phyloP scores from a whole-genome alignment of 1,140 invertebrate species.

The Cyclargus thomasi region DNA sequence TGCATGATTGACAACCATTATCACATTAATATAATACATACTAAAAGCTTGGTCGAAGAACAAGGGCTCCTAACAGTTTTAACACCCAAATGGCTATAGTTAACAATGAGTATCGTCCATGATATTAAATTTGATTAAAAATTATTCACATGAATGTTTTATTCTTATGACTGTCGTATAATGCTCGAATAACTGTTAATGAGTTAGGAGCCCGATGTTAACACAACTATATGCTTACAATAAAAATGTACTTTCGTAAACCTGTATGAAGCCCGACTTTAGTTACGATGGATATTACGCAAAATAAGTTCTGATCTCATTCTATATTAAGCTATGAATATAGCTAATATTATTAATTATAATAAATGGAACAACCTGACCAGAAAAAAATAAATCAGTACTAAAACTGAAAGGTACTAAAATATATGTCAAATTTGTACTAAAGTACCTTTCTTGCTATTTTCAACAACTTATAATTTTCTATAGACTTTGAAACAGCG shows the following conservation, averaged over 20 bases:
- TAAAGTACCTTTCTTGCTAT: no score
- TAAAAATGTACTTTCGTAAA: slow-evolving; percentile 24
- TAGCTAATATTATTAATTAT: slow-evolving; percentile 5
- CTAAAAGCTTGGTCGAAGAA: slow-evolving; percentile 54
- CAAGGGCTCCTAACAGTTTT: slow-evolving; percentile 41
- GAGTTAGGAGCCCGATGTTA: slow-evolving; percentile 32
- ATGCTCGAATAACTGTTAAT: not conserved
- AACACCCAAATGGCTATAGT: no score
- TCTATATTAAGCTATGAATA: slow-evolving; percentile 10
- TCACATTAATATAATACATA: slow-evolving; percentile 71
- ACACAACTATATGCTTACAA: slow-evolving; percentile 29
- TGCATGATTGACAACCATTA: slow-evolving; percentile 73
- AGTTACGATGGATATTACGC: slow-evolving; percentile 27
- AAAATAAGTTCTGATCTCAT: slow-evolving; percentile 19
- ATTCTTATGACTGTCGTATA: not conserved
- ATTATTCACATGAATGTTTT: not conserved
- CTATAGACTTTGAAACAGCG: no score
- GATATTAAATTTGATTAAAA: no score
- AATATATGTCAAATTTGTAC: no score
- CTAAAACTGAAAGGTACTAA: no score
- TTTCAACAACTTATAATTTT: no score
- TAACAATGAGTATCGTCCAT: not conserved
- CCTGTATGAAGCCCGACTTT: slow-evolving; percentile 29
- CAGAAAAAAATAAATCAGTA: not conserved
- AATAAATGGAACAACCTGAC: not conserved